A percentile compares a stretch with the other conserved stretches of the same genome.
Evolutionary conservation across 2,113 vertebrate species (phyloP).

Genomic region (Echinops telfairi): DNA sequence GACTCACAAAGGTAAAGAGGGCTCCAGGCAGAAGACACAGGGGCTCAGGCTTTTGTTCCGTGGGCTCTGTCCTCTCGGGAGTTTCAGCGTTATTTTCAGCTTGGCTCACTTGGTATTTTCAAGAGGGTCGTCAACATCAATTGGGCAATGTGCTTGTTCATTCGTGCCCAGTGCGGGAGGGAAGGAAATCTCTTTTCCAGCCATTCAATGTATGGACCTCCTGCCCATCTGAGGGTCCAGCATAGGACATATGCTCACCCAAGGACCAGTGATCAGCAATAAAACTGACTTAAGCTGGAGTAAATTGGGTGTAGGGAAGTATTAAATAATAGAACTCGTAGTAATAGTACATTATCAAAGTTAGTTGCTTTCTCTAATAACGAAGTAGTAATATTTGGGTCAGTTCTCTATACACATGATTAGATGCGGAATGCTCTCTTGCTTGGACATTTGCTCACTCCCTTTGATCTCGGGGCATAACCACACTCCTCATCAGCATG

Average conservation of each 20-base stretch:
- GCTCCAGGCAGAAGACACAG: background rate
- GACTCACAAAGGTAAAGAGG: background rate
- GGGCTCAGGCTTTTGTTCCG: background rate
- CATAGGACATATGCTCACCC: background rate
- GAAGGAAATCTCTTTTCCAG: background rate
- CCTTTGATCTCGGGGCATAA: background rate
- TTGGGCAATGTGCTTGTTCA: background rate
- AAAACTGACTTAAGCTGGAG: background rate
- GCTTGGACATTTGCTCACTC: background rate
- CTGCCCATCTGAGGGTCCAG: background rate
- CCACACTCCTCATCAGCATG: background rate
- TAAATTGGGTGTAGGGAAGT: background rate
- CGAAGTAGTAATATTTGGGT: background rate
- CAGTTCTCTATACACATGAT: background rate
- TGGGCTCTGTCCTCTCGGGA: background rate
- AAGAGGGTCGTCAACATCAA: background rate
- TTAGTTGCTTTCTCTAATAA: conserved; percentile 21
- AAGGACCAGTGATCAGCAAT: background rate
- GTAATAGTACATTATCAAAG: background rate
- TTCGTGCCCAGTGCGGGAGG: background rate
- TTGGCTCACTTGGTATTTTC: background rate
- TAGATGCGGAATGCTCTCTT: background rate
- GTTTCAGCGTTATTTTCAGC: background rate
- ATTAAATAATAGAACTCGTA: background rate
- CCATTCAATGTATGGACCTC: background rate